Base-by-base conservation (phyloP, 1,140 invertebrate species). In the Drosophila virilis region DNA sequence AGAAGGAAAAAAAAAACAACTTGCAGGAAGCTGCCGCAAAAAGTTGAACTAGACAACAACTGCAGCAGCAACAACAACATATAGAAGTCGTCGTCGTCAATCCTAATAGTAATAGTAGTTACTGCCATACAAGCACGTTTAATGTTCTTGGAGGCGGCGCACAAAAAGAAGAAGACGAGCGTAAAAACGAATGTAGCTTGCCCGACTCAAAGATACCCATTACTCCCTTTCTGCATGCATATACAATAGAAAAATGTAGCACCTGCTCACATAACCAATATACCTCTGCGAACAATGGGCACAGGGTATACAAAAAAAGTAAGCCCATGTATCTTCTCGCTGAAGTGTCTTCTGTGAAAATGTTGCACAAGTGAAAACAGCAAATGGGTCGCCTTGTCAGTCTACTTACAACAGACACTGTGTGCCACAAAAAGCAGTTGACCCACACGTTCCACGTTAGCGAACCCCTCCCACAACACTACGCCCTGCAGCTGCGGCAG, bases 291-390 rank as follows among this genome's bases (percentile, higher is more conserved):
- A 46, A 37, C 8, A 55, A n/a, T 6, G 9, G 0, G 17, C 17
- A 40, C 6, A 37, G 46, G 46, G 22, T 48, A 48, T 48, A 9
- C 35, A 33, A 50, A 59, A 52, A 52, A 62, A 54, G 12, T 67
- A 43, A 50, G 33, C 32, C 48, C 57, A 37, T 57, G 71, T 68
- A 43, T 55, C 65, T 69, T 4, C 45, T 28, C 37, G 43, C 6
- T 50, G 68, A 77, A 79, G 79, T 85, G 83, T 89, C 80, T 88
- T 89, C 80, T 88, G 77, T 75, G 77, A 80, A 28, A 89, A 80
- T 84, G 80, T 78, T 84, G 80, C 80, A 84, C 77, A 88, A 88
- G 84, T 88, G 83, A 88, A 88, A 88, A 90, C 85, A 80, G 80
- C 84, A 84, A 88, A 88, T 88, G 80, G 85, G 84, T 85, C 80